A percentile compares a stretch with the other conserved stretches of the same genome.
Conservation (phyloP, 2,797 vertebrate species). For the Huso huso region DNA sequence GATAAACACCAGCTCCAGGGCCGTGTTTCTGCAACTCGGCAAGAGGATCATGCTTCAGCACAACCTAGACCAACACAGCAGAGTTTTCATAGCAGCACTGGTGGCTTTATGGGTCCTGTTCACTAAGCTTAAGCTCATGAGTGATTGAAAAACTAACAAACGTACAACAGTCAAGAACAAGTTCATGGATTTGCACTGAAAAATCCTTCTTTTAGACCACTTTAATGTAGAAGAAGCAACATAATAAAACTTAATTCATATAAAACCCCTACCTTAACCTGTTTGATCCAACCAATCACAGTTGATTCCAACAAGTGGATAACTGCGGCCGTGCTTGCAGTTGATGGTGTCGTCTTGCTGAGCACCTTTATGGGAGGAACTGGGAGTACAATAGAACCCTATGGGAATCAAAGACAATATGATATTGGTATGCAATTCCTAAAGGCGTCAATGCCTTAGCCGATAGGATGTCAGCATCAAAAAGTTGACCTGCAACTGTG, state of each 20-base stretch:
- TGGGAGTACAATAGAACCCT: conserved; percentile 25
- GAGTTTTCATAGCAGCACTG: not conserved
- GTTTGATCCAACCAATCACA: conserved; percentile 25
- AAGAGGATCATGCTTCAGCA: conserved; percentile 23
- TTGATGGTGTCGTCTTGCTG: conserved; percentile 5
- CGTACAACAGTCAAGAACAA: no score
- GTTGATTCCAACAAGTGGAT: conserved; percentile 24
- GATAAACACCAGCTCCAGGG: conserved; percentile 17
- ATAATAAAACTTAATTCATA: not conserved
- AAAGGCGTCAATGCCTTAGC: no score
- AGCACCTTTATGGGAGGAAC: conserved; percentile 20
- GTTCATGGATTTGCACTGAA: no score
- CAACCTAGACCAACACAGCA: conserved; percentile 11
- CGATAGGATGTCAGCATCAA: no score
- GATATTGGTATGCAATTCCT: no score
- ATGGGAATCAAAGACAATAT: not conserved
- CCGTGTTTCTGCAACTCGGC: conserved; percentile 12
- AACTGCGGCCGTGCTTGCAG: conserved; percentile 6
- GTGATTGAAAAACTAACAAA: no score
- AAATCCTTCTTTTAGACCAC: no score
- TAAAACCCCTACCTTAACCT: conserved; percentile 17
- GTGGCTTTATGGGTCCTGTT: not conserved
- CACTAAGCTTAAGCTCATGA: no score
- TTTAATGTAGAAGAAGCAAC: not conserved
- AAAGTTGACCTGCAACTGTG: no score